Conservation (phyloP, 2,888 invertebrate genomes). For the Eulithis testata region DNA sequence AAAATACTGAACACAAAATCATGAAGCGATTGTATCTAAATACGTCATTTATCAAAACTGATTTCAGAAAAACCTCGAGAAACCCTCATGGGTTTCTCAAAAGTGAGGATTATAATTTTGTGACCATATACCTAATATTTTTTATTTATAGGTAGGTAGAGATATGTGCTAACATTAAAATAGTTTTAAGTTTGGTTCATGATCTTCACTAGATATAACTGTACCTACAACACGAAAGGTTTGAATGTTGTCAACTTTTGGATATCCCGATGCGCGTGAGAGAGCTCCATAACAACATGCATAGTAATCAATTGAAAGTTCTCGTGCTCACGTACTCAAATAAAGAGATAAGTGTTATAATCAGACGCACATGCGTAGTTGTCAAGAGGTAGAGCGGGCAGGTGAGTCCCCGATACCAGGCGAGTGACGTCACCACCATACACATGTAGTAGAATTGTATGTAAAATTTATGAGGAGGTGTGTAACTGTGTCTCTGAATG, state of each 20-base stretch:
- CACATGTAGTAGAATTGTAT: background rate
- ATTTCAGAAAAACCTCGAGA: constrained; percentile 3
- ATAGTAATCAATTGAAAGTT: constrained; percentile 8
- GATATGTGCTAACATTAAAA: background rate
- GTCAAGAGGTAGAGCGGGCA: constrained; percentile 16
- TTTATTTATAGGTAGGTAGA: no score
- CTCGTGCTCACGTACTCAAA: constrained; percentile 4
- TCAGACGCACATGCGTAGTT: constrained; percentile 25
- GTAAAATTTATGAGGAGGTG: constrained; percentile 15
- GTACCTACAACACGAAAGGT: background rate
- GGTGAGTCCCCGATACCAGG: constrained; percentile 32
- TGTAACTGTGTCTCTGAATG: constrained; percentile 7
- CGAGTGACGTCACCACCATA: constrained; percentile 26
- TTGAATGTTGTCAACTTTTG: constrained; percentile 1
- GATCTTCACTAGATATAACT: background rate
- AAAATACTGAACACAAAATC: constrained; percentile 2
- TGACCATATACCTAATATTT: background rate
- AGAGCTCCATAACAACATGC: background rate
- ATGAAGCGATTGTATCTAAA: background rate
- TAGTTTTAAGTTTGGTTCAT: background rate
- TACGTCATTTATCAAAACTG: background rate
- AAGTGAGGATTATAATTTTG: background rate
- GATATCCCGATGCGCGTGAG: constrained; percentile 24
- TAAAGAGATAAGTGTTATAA: constrained; percentile 6
- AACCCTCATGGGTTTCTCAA: background rate